phyloP scores from a whole-genome alignment of 2,888 invertebrate species.

The Pyrrhosoma nymphula region DNA sequence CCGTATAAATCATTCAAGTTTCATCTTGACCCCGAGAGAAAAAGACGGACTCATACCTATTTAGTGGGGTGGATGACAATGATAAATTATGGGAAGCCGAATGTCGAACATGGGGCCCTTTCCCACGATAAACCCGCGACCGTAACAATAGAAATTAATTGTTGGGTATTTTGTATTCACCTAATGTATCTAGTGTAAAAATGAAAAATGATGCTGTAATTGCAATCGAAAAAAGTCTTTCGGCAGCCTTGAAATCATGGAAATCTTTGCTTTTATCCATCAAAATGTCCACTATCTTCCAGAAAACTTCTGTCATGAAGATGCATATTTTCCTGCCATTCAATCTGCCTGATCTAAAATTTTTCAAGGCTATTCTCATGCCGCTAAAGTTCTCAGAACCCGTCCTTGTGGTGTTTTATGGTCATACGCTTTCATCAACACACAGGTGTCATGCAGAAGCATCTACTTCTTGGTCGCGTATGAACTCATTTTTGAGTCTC shows the following conservation, averaged over 20 bases:
- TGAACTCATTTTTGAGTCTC: neutral
- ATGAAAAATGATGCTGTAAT: neutral
- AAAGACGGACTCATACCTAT: too few species aligned
- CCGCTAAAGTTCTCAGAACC: too few species aligned
- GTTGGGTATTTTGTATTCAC: neutral
- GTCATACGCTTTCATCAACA: neutral
- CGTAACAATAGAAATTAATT: neutral
- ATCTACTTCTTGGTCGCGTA: neutral
- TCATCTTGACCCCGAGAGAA: too few species aligned
- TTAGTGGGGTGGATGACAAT: neutral
- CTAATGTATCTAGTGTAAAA: neutral
- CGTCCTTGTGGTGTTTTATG: neutral
- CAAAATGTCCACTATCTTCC: too few species aligned
- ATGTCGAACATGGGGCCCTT: neutral
- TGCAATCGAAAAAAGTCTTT: too few species aligned
- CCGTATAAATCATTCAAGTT: too few species aligned
- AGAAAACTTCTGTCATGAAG: too few species aligned
- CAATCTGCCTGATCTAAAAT: neutral
- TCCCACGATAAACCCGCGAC: neutral
- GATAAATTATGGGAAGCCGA: neutral
- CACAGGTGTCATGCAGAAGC: neutral
- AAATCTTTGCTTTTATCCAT: neutral
- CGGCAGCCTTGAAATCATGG: neutral
- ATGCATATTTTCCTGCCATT: neutral
- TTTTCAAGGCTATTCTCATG: too few species aligned